phyloP scores from a whole-genome alignment of 2,797 vertebrate species.

The Siniperca undulata region DNA sequence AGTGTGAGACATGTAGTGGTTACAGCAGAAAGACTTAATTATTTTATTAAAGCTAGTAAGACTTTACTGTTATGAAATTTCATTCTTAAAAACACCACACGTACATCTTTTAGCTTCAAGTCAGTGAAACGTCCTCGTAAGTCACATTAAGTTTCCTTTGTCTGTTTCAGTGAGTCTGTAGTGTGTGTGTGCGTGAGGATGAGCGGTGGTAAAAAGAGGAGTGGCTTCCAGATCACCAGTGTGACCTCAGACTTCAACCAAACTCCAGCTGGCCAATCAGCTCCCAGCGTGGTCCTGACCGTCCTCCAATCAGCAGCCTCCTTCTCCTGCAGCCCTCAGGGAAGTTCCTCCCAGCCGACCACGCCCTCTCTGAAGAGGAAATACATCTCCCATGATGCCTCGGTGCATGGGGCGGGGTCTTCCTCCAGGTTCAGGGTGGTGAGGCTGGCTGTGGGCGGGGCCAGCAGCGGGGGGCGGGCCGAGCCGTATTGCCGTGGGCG shows the following conservation, averaged over 20 bases:
- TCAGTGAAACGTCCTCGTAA: not conserved
- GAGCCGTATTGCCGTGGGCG: slow-evolving; percentile 87
- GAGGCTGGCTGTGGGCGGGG: slow-evolving; percentile 77
- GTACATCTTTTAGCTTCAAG: not conserved
- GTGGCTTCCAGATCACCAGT: slow-evolving; percentile 93
- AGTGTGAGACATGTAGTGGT: not conserved
- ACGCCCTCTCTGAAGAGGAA: slow-evolving; percentile 76
- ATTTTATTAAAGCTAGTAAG: too few species aligned
- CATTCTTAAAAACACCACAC: too few species aligned
- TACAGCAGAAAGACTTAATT: not conserved
- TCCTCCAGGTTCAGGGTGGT: slow-evolving; percentile 91
- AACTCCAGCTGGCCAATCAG: slow-evolving; percentile 51
- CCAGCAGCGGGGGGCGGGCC: slow-evolving; percentile 69
- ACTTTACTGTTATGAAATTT: too few species aligned
- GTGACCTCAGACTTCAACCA: slow-evolving; percentile 88
- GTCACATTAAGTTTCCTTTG: not conserved
- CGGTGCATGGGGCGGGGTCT: slow-evolving; percentile 33
- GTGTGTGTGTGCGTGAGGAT: slow-evolving; percentile 68
- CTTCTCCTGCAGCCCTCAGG: slow-evolving; percentile 29
- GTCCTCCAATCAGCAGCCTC: slow-evolving; percentile 37
- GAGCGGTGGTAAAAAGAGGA: slow-evolving; percentile 89
- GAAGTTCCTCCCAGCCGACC: slow-evolving; percentile 81
- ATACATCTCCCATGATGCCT: slow-evolving; percentile 65
- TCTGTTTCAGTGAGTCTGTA: slow-evolving; percentile 17
- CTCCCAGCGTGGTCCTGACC: slow-evolving; percentile 13